A percentile compares a stretch with the other conserved stretches of the same genome.
These are phyloP conservation scores for Odontomyia ornata DNA, from an alignment of 2,888 invertebrate species.

Conservation along the genomic window DNA sequence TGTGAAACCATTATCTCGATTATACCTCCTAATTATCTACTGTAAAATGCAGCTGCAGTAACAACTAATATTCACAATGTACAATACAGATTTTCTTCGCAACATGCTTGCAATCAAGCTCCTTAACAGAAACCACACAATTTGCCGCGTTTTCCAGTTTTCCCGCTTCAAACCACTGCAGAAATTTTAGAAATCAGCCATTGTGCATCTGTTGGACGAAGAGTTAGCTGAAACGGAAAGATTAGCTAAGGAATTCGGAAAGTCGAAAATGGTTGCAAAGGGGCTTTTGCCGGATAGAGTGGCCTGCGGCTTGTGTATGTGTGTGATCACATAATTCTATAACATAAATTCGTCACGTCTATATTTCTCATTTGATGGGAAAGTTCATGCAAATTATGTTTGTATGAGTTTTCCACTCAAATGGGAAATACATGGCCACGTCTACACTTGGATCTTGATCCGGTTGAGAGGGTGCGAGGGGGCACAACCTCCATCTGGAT, in stretches of 20 bases:
- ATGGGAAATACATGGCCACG: too few species aligned
- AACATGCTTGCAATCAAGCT: background rate
- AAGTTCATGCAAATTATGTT: too few species aligned
- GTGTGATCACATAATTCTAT: too few species aligned
- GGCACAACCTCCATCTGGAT: too few species aligned
- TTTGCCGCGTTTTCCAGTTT: conserved; percentile 81
- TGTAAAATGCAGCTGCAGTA: background rate
- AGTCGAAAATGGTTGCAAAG: too few species aligned
- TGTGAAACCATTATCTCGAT: background rate
- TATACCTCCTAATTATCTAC: background rate
- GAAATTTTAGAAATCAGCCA: conserved; percentile 78
- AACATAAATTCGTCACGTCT: too few species aligned
- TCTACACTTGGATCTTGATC: too few species aligned
- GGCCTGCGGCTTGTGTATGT: too few species aligned
- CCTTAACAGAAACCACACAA: conserved; percentile 60
- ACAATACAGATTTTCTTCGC: background rate
- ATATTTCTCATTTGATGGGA: too few species aligned
- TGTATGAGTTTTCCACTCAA: too few species aligned
- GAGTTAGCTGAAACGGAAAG: conserved; percentile 76
- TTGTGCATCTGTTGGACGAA: conserved; percentile 77
- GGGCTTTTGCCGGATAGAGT: too few species aligned
- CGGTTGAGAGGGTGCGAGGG: too few species aligned
- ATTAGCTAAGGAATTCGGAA: conserved; percentile 65
- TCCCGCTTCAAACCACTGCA: conserved; percentile 82
- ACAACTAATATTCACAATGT: conserved; percentile 17